Conservation (phyloP, 2,888 invertebrate genomes). For the Steinernema scapterisci region DNA sequence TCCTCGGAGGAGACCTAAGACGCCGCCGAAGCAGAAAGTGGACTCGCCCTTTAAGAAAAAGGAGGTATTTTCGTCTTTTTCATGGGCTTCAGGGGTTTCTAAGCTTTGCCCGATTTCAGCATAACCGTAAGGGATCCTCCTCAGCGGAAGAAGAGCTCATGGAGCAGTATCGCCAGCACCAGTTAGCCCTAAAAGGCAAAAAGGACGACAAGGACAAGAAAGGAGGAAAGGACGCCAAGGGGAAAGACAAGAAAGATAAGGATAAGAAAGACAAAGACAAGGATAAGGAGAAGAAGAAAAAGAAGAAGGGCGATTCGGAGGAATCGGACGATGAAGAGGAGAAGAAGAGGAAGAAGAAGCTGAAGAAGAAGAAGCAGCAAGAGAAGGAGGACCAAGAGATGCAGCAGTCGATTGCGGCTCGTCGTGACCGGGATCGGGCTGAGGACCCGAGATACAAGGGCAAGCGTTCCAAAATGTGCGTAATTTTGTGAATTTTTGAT, state of each 20-base stretch:
- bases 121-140: not conserved
- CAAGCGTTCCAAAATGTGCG: too few species aligned
- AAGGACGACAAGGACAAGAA: not conserved
- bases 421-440: too few species aligned
- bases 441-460: too few species aligned
- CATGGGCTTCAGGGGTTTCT: too few species aligned
- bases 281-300: conserved; percentile 35
- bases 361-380: too few species aligned
- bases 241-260: conserved; percentile 19
- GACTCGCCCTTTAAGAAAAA: not conserved
- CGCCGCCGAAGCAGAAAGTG: not conserved
- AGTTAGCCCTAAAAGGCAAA: not conserved
- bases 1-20: not conserved
- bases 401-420: too few species aligned
- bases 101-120: too few species aligned
- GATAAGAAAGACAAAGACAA: conserved; percentile 32
- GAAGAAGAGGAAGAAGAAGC: too few species aligned
- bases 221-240: conserved; percentile 32
- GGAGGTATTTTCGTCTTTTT: not conserved
- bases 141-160: conserved; percentile 11
- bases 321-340: too few species aligned
- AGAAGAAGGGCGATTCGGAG: too few species aligned
- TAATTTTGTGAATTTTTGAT: too few species aligned
- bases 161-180: conserved; percentile 13
- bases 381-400: too few species aligned